Base-by-base conservation (phyloP, 2,888 invertebrate genomes). In the Pegoplata infirma region DNA sequence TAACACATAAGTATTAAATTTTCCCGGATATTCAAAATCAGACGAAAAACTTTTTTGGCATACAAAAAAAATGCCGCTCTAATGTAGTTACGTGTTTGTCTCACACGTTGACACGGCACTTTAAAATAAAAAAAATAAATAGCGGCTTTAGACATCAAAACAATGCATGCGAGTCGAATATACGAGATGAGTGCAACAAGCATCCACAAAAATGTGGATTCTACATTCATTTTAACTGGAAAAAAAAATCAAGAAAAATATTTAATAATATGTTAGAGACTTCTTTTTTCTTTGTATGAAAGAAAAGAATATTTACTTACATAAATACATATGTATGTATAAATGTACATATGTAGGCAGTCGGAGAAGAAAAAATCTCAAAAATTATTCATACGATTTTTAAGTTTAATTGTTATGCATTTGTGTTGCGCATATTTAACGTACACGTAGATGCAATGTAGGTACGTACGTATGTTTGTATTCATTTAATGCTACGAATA, bases 381-480 rank as follows among this genome's bases (percentile, higher is more conserved):
- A 56, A 67, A 58, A 23, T 19, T 68, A 51, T 59, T 68, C 56
- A 36, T 59, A 44, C 47, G 51, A 59, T 69, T 51, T 59, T 59
- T 28, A 51, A 69, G 23, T 59, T 59, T 69, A 69, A 69, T 69
- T 59, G 59, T 61, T 61, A 61, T 71, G 51, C 28, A 44, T 69
- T 59, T 51, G 40, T 61, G 51, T 53, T 61, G 61, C 32, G 49
- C 19, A 25, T 51, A 14, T 36, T 49, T 63, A 14, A 51, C 32
- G 16, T 46, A 5, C 44, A 59, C 12, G 12, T 12, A 44, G n/a
- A n/a, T n/a, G n/a, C n/a, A n/a, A n/a, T n/a, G n/a, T n/a, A 46
- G 5, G 10, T 4, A 47, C 3, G 21, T 23, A 44, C 4, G 10
- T 46, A 59, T n/a, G 4, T 19, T 10, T 21, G 12, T 23, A 40